phyloP scores from a whole-genome alignment of 2,888 invertebrate species.

The Rhorus exstirpatorius region DNA sequence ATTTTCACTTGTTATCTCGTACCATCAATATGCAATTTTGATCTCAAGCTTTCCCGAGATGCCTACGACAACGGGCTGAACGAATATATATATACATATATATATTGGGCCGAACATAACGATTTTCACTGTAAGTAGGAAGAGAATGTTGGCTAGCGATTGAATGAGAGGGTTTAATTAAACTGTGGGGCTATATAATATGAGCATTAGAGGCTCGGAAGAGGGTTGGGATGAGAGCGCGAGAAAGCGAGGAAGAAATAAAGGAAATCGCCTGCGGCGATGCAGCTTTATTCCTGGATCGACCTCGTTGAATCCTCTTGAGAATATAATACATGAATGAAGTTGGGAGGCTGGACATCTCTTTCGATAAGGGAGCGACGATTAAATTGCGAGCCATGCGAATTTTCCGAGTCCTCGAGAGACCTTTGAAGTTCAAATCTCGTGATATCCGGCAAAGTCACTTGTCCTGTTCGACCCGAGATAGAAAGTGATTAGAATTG shows the following conservation, averaged over 20 bases:
- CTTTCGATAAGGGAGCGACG: constrained; percentile 3
- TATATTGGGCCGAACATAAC: constrained; percentile 16
- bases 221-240: neutral
- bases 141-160: neutral
- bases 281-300: constrained; percentile 44
- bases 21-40: neutral
- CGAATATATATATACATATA: neutral
- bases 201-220: constrained; percentile 1
- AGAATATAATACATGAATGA: constrained; percentile 45
- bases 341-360: constrained; percentile 30
- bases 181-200: constrained; percentile 23
- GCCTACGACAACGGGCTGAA: constrained; percentile 1
- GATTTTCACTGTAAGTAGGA: constrained; percentile 13
- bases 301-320: constrained; percentile 44
- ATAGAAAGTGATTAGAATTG: neutral
- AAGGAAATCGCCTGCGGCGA: constrained; percentile 44
- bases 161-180: constrained; percentile 52
- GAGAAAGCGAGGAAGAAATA: constrained; percentile 26
- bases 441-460: neutral
- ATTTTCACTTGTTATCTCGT: neutral
- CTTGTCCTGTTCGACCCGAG: neutral
- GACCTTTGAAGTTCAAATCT: neutral
- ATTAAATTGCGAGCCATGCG: constrained; percentile 30
- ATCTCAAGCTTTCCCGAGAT: neutral
- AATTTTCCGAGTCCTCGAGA: constrained; percentile 11